A percentile compares a stretch with the other conserved stretches of the same genome.
Evolutionary conservation across 2,113 vertebrate species (phyloP).

Genomic region (Cromileptes altivelis): DNA sequence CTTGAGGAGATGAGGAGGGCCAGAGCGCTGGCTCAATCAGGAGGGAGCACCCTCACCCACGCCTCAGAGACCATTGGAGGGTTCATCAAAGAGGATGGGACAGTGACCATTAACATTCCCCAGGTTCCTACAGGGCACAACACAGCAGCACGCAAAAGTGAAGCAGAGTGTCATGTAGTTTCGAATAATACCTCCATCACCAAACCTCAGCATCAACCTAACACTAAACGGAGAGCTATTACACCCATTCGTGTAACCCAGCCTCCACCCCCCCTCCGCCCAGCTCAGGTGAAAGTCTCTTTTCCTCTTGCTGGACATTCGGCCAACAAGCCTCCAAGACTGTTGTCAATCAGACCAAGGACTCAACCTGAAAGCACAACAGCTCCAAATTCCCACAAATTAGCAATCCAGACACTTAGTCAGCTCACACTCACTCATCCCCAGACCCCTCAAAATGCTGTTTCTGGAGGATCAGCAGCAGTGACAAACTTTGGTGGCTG

Average conservation of each 20-base stretch:
- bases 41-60: conserved; percentile 16
- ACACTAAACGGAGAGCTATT: neutral
- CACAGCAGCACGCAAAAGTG: conserved; percentile 1
- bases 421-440: conserved; percentile 67
- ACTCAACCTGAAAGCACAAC: conserved; percentile 41
- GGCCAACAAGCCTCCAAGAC: conserved; percentile 23
- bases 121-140: conserved; percentile 30
- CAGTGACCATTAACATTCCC: conserved; percentile 74
- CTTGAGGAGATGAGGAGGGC: conserved; percentile 77
- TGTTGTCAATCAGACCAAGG: conserved; percentile 28
- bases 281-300: conserved; percentile 64
- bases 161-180: neutral
- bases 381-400: neutral
- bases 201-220: conserved; percentile 14
- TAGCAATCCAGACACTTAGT: conserved; percentile 2
- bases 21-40: conserved; percentile 49
- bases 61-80: conserved; percentile 77
- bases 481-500: conserved; percentile 48
- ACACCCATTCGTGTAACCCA: neutral
- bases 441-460: neutral
- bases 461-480: neutral
- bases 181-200: neutral
- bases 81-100: conserved; percentile 85
- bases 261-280: neutral
- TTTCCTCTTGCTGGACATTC: conserved; percentile 38